Base-by-base conservation (phyloP, 1,140 invertebrate genomes). In the Nixonia krombeini region DNA sequence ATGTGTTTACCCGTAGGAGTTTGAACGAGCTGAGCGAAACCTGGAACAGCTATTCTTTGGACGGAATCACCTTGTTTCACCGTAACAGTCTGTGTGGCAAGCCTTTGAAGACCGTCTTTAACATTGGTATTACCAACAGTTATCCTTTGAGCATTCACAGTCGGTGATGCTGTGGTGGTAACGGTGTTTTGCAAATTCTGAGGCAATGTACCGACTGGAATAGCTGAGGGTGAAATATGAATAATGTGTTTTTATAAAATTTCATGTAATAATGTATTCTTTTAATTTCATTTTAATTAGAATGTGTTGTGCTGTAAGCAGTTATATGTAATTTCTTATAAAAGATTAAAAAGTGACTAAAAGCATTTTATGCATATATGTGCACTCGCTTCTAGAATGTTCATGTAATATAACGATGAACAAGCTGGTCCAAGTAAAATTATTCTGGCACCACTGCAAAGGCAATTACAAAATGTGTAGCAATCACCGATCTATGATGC, bases 1-100 rank as follows among this genome's bases (percentile, higher is more conserved):
- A 91, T 85, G 79, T 89, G 88, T 74, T 90, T 89, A 21, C 91
- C 91, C 12, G 88, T 87, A 23, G 90, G 87, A 5, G 91, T 91
- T 75, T 92, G 91, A 10, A 92, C 89, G 23, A 92, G 79, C 66
- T 92, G 90, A 51, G 88, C 88, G 66, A 89, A 85, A 55, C 61
- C 56, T 65, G 86, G 87, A 37, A 88, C 84, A 52, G 87, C 73
- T 76, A 84, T 82, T 73, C 82, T 81, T 58, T 83, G 82, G 70
- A 85, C 81, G 83, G 82, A 83, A 76, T 85, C 83, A 42, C 83
- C 83, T 66, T 80, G 79, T 31, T 86, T 85, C 8, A 86, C 74
- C 6, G 82, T 83, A n/a, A 85, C 75, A 6, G 81, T 80, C 47
- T 83, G 82, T 5, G 81, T 76, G 9, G 80, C 50, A 25, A 83